These are phyloP conservation scores for Lepilemur ruficaudatus DNA, from an alignment of 2,797 vertebrate genomes.

Conservation along the genomic window DNA sequence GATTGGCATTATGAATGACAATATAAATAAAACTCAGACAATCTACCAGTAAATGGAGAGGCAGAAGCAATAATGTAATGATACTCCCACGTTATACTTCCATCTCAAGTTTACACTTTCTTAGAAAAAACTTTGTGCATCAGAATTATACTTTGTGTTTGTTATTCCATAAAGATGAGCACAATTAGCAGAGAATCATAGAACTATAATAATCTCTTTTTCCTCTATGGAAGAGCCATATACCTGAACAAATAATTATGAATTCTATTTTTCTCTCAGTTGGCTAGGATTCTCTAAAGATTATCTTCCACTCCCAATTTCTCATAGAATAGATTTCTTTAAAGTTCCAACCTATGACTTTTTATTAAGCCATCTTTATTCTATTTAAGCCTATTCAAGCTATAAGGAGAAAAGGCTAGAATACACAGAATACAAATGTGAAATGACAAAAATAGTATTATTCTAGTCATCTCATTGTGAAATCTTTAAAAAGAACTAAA, in stretches of 20 bases:
- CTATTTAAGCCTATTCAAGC: neutral
- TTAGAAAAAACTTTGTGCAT: neutral
- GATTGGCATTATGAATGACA: neutral
- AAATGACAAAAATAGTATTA: neutral
- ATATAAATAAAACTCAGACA: neutral
- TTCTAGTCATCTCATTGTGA: neutral
- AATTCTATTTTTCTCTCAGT: neutral
- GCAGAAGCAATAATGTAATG: neutral
- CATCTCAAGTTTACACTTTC: neutral
- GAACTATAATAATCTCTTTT: neutral
- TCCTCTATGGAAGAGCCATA: neutral
- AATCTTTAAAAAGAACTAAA: constrained; percentile 49
- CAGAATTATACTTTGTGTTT: neutral
- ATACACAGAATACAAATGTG: neutral
- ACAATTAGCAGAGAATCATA: neutral
- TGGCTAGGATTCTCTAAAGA: neutral
- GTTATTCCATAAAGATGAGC: neutral
- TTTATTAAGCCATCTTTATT: neutral
- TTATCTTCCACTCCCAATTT: neutral
- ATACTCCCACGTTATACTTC: neutral
- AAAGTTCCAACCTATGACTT: neutral
- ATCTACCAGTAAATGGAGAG: neutral
- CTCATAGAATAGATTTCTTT: neutral
- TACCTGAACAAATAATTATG: neutral
- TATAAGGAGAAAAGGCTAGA: neutral